These are phyloP conservation scores for Bucorvus abyssinicus DNA, from an alignment of 2,797 vertebrate genomes.

Conservation along the genomic window DNA sequence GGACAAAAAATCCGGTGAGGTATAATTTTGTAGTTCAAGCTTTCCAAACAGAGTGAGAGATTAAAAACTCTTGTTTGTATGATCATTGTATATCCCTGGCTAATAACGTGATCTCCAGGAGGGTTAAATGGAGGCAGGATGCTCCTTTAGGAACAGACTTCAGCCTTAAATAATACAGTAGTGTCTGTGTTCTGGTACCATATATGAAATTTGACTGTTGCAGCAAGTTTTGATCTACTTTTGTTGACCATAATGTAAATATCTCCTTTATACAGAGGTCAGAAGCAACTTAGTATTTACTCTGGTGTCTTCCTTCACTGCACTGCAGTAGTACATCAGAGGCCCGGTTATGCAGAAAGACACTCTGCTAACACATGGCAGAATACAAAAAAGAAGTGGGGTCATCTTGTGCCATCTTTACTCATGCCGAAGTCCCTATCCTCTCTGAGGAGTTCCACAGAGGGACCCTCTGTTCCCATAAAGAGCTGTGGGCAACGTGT, in stretches of 20 bases:
- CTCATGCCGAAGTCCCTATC: background rate
- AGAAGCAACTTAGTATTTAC: background rate
- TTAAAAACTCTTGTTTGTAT: background rate
- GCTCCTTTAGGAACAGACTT: background rate
- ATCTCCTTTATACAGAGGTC: background rate
- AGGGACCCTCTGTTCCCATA: background rate
- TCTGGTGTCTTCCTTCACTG: background rate
- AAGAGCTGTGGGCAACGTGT: accelerated
- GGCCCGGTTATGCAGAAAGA: background rate
- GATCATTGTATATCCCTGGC: background rate
- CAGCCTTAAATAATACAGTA: background rate
- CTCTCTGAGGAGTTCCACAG: background rate
- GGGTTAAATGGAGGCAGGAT: background rate
- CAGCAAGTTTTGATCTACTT: background rate
- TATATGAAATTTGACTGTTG: background rate
- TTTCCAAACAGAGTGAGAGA: background rate
- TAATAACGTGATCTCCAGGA: background rate
- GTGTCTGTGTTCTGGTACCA: background rate
- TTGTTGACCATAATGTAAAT: background rate
- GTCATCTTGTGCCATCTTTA: background rate
- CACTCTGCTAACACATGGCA: background rate
- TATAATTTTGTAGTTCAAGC: background rate
- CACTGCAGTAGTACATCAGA: background rate
- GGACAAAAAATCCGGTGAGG: background rate
- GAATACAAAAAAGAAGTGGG: background rate